These are phyloP conservation scores for Notospermus geniculatus DNA, from an alignment of 1,140 invertebrate species.

Conservation along the genomic window DNA sequence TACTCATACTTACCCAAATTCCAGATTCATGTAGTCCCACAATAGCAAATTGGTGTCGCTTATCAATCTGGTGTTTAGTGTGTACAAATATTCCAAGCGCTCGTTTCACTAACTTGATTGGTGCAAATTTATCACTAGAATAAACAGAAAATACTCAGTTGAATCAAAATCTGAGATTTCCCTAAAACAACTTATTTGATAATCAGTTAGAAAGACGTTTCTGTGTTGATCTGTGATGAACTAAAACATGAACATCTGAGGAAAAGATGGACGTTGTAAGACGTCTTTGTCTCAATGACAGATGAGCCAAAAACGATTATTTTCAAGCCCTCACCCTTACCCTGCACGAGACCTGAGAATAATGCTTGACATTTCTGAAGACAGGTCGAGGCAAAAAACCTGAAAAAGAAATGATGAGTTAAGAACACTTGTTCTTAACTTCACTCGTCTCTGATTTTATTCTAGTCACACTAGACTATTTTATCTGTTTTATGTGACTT, in stretches of 20 bases:
- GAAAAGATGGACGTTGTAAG: no score
- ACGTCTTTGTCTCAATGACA: no score
- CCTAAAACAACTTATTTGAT: not conserved
- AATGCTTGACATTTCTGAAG: conserved; percentile 62
- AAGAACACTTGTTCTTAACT: no score
- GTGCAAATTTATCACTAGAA: conserved; percentile 57
- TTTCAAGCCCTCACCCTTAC: no score
- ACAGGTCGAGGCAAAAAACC: conserved; percentile 67
- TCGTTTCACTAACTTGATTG: conserved; percentile 65
- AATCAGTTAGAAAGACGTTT: no score
- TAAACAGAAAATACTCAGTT: conserved; percentile 15
- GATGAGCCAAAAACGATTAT: no score
- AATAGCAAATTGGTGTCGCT: conserved; percentile 68
- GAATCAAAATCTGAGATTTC: not conserved
- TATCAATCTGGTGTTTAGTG: conserved; percentile 65
- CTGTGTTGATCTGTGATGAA: no score
- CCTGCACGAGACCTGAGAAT: conserved; percentile 63
- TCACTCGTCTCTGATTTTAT: no score
- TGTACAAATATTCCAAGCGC: conserved; percentile 67
- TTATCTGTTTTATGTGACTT: no score
- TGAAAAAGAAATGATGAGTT: no score
- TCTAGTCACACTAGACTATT: no score
- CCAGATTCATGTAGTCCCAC: conserved; percentile 61
- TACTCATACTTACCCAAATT: conserved; percentile 59
- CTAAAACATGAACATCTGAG: no score